Evolutionary conservation across 2,113 vertebrate genomes (phyloP), one percentile per base, ranked within the genome.

Genomic region (Cyrtonyx montezumae): DNA sequence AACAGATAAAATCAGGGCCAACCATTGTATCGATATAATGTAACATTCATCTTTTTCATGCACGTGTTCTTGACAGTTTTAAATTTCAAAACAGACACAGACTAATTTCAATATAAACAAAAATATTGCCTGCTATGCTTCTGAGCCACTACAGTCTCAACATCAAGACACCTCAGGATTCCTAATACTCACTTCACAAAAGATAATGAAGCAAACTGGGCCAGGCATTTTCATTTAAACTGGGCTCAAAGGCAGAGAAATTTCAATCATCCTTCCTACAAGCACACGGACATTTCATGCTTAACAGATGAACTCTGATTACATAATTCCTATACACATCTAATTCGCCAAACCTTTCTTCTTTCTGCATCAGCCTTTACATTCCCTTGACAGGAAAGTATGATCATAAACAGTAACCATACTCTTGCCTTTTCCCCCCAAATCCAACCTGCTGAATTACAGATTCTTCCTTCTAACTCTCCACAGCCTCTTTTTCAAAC

Each of bases 291-390:
- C 67, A 26, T 2, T 22, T 68, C 36, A 51, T 8, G 15, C 1
- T 22, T 70, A 70, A 36, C 20, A 75, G 13, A 6, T 14, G 67
- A 67, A 61, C 8, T 21, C 13, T 65, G 22, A 42, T n/a, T 45
- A 28, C 9, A 3, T 9, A 11, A 15, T 14, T 63, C 25, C 25
- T 42, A 25, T 15, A 4, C 19, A 49, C 0, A 0, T 49, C 32
- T 70, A 53, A n/a, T 13, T 58, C 37, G 77, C 21, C 63, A 43
- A 70, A 51, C 4, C 0, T 23, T 30, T 51, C 13, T 59, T 40
- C 42, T 58, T 43, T 70, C 23, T 63, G 4, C 11, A 32, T 3
- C 55, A 90, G 7, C 6, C 15, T 58, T 65, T 49, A 67, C 0
- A 3, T 42, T 75, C 15, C 17, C 22, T 18, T 4, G 9, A 40